Conservation (phyloP, 2,888 invertebrate genomes). For the Sialis lutaria region DNA sequence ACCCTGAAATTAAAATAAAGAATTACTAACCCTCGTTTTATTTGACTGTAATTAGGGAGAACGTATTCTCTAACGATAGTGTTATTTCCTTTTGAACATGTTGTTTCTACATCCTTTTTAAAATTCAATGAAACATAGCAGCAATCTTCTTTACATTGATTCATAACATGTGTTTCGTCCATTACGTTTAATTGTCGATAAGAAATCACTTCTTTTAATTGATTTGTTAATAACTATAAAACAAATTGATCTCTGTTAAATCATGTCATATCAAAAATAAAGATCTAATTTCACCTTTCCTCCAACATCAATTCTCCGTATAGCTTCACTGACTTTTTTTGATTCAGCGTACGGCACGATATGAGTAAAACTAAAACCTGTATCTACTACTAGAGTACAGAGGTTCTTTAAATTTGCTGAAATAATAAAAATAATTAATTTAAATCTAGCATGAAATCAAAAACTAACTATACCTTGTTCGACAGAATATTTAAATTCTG, state of each 20-base stretch:
- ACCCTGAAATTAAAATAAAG: constrained; percentile 22
- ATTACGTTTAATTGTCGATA: constrained; percentile 94
- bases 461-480: neutral
- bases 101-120: constrained; percentile 55
- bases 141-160: constrained; percentile 94
- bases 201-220: constrained; percentile 92
- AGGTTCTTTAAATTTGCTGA: neutral
- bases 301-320: constrained; percentile 80
- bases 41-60: constrained; percentile 85
- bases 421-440: too few relatives aligned
- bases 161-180: constrained; percentile 97
- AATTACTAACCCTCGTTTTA: constrained; percentile 47
- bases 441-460: too few relatives aligned
- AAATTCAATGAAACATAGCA: constrained; percentile 86
- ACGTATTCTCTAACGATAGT: constrained; percentile 79
- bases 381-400: constrained; percentile 73
- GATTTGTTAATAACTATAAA: constrained; percentile 58
- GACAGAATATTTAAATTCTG: constrained; percentile 47
- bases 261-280: neutral
- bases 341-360: constrained; percentile 76
- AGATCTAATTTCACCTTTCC: constrained; percentile 51
- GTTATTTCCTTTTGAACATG: constrained; percentile 41
- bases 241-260: constrained; percentile 3
- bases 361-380: constrained; percentile 92
- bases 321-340: constrained; percentile 39